Conservation (phyloP, 2,797 vertebrate species). For the Chiroxiphia lanceolata region DNA sequence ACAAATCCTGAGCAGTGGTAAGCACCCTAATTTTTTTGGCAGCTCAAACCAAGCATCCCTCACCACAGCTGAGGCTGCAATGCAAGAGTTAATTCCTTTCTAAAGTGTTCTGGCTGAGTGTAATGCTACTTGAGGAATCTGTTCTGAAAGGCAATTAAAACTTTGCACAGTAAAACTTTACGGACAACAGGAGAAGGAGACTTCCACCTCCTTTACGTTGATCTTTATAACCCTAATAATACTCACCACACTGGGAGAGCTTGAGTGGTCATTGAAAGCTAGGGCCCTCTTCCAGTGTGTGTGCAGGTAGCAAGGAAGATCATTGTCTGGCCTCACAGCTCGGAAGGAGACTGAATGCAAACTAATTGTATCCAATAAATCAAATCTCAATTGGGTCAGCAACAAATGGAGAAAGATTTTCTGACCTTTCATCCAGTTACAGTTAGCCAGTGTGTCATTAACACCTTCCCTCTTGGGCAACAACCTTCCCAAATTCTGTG, state of each 20-base stretch:
- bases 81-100: not conserved
- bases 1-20: not conserved
- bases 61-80: not conserved
- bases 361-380: conserved; percentile 5
- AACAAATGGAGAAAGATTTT: conserved; percentile 12
- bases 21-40: not conserved
- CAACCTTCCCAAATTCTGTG: not conserved
- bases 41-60: not conserved
- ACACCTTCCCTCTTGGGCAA: not conserved
- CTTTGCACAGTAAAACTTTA: not conserved
- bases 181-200: not conserved
- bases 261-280: not conserved
- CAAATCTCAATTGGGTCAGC: not conserved
- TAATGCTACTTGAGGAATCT: not conserved
- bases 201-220: not conserved
- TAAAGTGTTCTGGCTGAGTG: not conserved
- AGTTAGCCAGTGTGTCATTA: not conserved
- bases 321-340: not conserved
- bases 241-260: not conserved
- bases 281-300: not conserved
- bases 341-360: not conserved
- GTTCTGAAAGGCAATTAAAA: conserved; percentile 35
- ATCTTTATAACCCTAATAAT: not conserved
- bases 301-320: not conserved
- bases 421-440: not conserved